phyloP scores from a whole-genome alignment of 2,888 invertebrate genomes.

The Neria commutata region DNA sequence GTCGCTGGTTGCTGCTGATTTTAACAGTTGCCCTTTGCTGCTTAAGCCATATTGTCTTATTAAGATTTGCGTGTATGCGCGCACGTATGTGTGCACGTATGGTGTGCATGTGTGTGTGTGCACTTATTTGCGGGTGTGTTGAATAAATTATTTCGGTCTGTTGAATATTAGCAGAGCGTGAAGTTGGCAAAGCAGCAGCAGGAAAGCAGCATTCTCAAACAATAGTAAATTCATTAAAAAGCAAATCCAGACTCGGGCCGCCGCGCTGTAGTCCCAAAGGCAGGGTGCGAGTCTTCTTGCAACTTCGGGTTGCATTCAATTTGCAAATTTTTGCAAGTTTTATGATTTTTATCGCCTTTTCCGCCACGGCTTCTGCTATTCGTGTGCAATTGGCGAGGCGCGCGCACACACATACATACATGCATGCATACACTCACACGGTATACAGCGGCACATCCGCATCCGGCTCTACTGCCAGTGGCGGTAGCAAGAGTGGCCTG shows the following conservation, averaged over 20 bases:
- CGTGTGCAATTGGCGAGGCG: constrained; percentile 31
- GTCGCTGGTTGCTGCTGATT: no score
- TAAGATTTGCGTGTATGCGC: constrained; percentile 6
- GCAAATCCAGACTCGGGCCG: constrained; percentile 18
- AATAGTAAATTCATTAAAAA: constrained; percentile 30
- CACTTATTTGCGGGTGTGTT: constrained; percentile 52
- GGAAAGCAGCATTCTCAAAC: constrained; percentile 30
- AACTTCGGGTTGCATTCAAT: no score
- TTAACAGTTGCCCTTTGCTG: neutral
- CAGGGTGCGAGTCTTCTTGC: no score
- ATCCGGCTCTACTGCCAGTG: neutral
- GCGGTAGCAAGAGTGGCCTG: no score
- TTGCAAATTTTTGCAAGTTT: constrained; percentile 3
- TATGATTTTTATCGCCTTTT: constrained; percentile 10
- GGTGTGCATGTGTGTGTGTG: constrained; percentile 24
- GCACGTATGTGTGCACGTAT: constrained; percentile 9
- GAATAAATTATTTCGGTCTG: constrained; percentile 63
- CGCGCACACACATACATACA: constrained; percentile 15
- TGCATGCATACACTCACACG: neutral
- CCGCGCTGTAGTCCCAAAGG: constrained; percentile 28
- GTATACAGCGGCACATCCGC: constrained; percentile 8
- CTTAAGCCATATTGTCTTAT: constrained; percentile 6
- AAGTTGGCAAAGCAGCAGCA: constrained; percentile 55
- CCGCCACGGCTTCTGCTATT: constrained; percentile 14
- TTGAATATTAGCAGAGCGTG: constrained; percentile 62